Conservation (phyloP, 1,140 invertebrate genomes). For the Conopomorpha cramerella region DNA sequence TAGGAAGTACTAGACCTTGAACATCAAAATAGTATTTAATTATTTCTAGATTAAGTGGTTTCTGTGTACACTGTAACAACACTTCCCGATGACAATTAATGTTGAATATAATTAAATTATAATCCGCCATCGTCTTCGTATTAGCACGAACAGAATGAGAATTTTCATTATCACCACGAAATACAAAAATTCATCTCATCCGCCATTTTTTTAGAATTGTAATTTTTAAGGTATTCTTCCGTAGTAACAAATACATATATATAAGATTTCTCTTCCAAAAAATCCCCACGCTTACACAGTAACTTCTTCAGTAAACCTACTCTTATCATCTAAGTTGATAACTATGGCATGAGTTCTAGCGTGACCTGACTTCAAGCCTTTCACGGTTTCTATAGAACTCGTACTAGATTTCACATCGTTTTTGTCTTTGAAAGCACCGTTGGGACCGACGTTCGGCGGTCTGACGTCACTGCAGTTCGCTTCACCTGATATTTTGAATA, state of each 20-base stretch:
- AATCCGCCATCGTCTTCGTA: too few species aligned
- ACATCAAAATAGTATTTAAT: too few species aligned
- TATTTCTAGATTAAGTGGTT: too few species aligned
- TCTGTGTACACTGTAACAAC: too few species aligned
- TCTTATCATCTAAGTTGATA: slow-evolving; percentile 79
- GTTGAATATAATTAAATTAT: too few species aligned
- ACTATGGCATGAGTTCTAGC: slow-evolving; percentile 73
- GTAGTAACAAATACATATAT: slow-evolving; percentile 3
- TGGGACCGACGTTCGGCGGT: slow-evolving; percentile 37
- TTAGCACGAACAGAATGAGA: too few species aligned
- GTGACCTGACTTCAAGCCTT: slow-evolving; percentile 67
- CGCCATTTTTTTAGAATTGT: slow-evolving; percentile 24
- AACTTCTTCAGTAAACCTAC: slow-evolving; percentile 78
- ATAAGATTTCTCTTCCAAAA: too few species aligned
- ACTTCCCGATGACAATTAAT: too few species aligned
- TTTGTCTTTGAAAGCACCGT: slow-evolving; percentile 33
- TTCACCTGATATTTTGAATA: slow-evolving; percentile 50
- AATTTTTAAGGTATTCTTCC: neutral
- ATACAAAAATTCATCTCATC: slow-evolving; percentile 6
- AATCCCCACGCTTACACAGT: slow-evolving; percentile 69
- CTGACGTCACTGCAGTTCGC: slow-evolving; percentile 45
- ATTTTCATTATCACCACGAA: slow-evolving; percentile 10
- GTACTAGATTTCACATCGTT: slow-evolving; percentile 42
- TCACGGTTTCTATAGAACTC: slow-evolving; percentile 38
- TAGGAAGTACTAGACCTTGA: too few species aligned